Evolutionary conservation across 2,797 vertebrate species (phyloP), one percentile per base, ranked within the genome.

Genomic region (Sebastes nivosus): DNA sequence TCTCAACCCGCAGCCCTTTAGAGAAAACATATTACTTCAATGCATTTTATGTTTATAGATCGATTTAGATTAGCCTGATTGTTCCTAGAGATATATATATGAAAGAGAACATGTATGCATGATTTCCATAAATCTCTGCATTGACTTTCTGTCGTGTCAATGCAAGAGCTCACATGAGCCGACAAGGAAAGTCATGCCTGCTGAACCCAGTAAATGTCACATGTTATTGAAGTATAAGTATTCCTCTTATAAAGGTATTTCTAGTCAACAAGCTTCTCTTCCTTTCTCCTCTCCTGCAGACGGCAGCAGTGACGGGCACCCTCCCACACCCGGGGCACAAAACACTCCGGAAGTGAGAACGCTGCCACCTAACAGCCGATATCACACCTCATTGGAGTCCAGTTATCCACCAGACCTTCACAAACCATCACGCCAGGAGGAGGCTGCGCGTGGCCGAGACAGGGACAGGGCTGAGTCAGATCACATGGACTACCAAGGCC

Each of bases 331-430:
- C 97, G 92, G 98, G 96, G 93, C 98, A 97, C 98, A 98, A 98
- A 97, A 97, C 95, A 93, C 98, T 97, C 94, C 98, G 97, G 97
- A 98, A 99, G 94, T 99, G 97, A 99, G 96, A 97, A 93, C 89
- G 34, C 87, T 91, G 92, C 95, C 96, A 78, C 90, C 89, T 18
- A 95, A 97, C 90, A 96, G 96, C 94, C 96, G 95, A 94, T 97
- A 95, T 94, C 96, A 97, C 96, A 95, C 97, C 93, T 95, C 97
- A 94, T 96, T 93, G 96, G 97, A 99, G 96, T 97, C 97, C 97
- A 98, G 96, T 95, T 97, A 96, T 94, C 97, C 97, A 97, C 97
- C 97, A 95, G 97, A 99, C 90, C 95, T 97, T 97, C 98, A 98
- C 97, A 96, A 96, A 97, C 95, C 97, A 97, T 98, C 97, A 96